A percentile compares a stretch with the other conserved stretches of the same genome.
Conservation (phyloP, 2,888 invertebrate species). For the Xestia xanthographa region DNA sequence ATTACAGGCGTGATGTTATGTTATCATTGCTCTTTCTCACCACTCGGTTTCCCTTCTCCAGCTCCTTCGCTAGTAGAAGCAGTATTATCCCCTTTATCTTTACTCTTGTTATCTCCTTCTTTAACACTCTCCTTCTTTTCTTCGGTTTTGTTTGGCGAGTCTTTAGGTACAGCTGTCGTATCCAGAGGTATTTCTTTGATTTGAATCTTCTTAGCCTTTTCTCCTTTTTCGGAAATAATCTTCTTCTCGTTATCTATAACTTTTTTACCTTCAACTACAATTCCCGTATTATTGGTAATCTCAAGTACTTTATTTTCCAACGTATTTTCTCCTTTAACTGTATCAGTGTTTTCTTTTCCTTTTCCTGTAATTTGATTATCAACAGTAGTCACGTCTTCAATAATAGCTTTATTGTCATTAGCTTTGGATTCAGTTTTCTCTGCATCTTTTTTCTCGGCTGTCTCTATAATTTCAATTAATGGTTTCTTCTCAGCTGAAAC, state of each 20-base stretch:
- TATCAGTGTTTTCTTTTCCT: slow-evolving; percentile 13
- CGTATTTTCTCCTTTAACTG: slow-evolving; percentile 1
- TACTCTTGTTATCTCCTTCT: slow-evolving; percentile 46
- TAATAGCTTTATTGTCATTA: slow-evolving; percentile 44
- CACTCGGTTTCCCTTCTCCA: slow-evolving; percentile 59
- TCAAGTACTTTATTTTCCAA: slow-evolving; percentile 2
- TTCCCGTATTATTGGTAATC: slow-evolving; percentile 16
- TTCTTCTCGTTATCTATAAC: slow-evolving; percentile 79
- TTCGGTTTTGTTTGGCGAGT: slow-evolving; percentile 57
- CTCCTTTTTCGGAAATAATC: slow-evolving; percentile 66
- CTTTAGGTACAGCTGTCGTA: slow-evolving; percentile 45
- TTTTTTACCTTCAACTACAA: slow-evolving; percentile 67
- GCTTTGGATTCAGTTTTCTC: slow-evolving; percentile 55
- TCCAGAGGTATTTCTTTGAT: slow-evolving; percentile 70
- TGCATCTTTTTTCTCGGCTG: slow-evolving; percentile 62
- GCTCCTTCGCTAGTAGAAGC: slow-evolving; percentile 49
- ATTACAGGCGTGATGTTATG: background rate
- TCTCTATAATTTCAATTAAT: slow-evolving; percentile 81
- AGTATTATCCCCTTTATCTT: slow-evolving; percentile 38
- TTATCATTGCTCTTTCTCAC: slow-evolving; percentile 54
- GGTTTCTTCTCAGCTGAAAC: slow-evolving; percentile 77
- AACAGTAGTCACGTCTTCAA: slow-evolving; percentile 57
- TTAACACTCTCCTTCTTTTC: slow-evolving; percentile 49
- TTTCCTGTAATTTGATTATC: slow-evolving; percentile 64
- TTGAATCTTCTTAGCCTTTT: slow-evolving; percentile 58